A percentile compares a stretch with the other conserved stretches of the same genome.
Evolutionary conservation across 2,888 invertebrate species (phyloP).

Genomic region (Iphiclides podalirius): DNA sequence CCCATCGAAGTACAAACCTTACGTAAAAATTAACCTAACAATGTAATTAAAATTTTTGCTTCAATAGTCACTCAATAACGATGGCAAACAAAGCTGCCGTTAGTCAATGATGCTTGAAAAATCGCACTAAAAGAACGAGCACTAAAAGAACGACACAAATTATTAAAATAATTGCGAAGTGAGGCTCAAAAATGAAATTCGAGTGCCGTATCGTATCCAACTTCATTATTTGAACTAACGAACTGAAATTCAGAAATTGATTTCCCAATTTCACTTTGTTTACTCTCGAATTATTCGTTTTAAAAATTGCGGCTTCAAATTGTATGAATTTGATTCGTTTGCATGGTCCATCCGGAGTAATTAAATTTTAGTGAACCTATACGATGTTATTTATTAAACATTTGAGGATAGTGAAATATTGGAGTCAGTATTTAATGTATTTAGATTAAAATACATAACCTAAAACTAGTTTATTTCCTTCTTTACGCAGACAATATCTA

Average conservation of each 20-base stretch:
- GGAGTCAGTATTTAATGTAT: no score
- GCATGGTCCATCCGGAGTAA: no score
- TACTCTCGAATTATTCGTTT: slow-evolving; percentile 5
- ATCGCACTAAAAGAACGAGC: no score
- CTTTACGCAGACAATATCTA: no score
- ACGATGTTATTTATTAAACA: no score
- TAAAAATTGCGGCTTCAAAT: neutral
- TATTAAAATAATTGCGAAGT: slow-evolving; percentile 17
- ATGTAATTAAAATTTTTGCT: no score
- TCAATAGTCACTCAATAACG: neutral
- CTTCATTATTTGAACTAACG: slow-evolving; percentile 28
- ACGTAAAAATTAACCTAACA: no score
- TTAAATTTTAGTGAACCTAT: no score
- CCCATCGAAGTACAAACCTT: no score
- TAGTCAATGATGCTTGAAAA: slow-evolving; percentile 1
- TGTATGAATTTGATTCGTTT: neutral
- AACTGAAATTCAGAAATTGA: slow-evolving; percentile 27
- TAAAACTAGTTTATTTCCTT: no score
- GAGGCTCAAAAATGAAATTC: slow-evolving; percentile 8
- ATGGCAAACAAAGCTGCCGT: neutral
- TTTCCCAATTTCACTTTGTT: slow-evolving; percentile 23
- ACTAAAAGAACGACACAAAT: slow-evolving; percentile 9
- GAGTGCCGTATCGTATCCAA: slow-evolving; percentile 10
- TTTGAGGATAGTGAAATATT: no score
- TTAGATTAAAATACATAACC: no score